A percentile compares a stretch with the other conserved stretches of the same genome.
These are phyloP conservation scores for Coboldia fuscipes DNA, from an alignment of 1,140 invertebrate genomes.

Conservation along the genomic window DNA sequence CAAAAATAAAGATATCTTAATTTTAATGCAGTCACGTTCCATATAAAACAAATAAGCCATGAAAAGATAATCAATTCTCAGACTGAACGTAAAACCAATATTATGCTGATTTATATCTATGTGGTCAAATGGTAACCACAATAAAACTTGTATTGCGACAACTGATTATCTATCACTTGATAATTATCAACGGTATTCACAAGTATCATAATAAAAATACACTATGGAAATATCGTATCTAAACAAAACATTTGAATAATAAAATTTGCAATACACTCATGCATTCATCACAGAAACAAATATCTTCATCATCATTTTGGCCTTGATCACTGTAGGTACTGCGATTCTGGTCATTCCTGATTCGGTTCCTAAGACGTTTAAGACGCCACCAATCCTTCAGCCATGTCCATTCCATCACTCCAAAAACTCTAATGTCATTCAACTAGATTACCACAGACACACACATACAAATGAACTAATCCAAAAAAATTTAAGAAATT, in stretches of 20 bases:
- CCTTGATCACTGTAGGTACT: conserved; percentile 9
- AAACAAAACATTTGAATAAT: conserved; percentile 5
- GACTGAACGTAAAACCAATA: too few species aligned
- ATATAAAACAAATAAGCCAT: background rate
- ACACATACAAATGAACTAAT: too few species aligned
- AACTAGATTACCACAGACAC: too few species aligned
- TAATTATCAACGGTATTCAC: too few species aligned
- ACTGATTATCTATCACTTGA: too few species aligned
- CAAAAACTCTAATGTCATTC: too few species aligned
- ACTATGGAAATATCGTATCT: background rate
- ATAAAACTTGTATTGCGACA: too few species aligned
- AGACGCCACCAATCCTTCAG: conserved; percentile 55
- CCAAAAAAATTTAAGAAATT: too few species aligned
- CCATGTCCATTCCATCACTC: conserved; percentile 60
- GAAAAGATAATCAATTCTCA: too few species aligned
- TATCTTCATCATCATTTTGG: conserved; percentile 29
- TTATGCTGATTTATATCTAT: too few species aligned
- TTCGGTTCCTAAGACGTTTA: conserved; percentile 16
- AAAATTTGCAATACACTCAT: conserved; percentile 27
- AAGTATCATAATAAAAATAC: too few species aligned
- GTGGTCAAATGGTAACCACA: too few species aligned
- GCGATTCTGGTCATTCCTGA: conserved; percentile 9
- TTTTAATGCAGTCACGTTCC: background rate
- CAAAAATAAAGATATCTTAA: conserved; percentile 3
- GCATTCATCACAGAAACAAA: conserved; percentile 52